A percentile compares a stretch with the other conserved stretches of the same genome.
These are phyloP conservation scores for Sebastes flavidus DNA, from an alignment of 2,797 vertebrate genomes.

Conservation along the genomic window DNA sequence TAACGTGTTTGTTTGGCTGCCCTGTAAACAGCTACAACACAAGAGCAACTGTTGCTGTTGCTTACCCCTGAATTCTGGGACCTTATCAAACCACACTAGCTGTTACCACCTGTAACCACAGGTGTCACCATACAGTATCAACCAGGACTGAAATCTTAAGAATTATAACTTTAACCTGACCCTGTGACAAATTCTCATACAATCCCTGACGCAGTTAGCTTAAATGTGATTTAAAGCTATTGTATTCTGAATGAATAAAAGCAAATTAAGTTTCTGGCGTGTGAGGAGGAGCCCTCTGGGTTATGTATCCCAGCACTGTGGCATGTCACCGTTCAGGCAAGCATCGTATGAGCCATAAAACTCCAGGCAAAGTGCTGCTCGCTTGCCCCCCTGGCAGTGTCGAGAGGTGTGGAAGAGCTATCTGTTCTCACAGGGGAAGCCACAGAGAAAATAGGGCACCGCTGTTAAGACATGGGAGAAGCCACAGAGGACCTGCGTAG, in stretches of 20 bases:
- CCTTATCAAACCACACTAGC: neutral
- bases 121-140: neutral
- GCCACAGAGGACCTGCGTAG: constrained; percentile 8
- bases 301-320: constrained; percentile 3
- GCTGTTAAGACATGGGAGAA: constrained; percentile 35
- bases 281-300: neutral
- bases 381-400: constrained; percentile 18
- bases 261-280: neutral
- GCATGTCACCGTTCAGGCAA: constrained; percentile 18
- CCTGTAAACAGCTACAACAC: neutral
- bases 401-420: constrained; percentile 40
- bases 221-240: neutral
- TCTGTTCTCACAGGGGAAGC: constrained; percentile 46
- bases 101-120: neutral
- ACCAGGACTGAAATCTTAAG: neutral
- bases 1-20: neutral
- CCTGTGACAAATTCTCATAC: neutral
- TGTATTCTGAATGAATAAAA: neutral
- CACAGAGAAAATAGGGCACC: constrained; percentile 49
- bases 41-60: neutral
- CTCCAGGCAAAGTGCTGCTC: constrained; percentile 38
- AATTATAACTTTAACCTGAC: neutral
- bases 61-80: neutral
- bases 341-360: constrained; percentile 21
- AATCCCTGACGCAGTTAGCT: neutral